A percentile compares a stretch with the other conserved stretches of the same genome.
These are phyloP conservation scores for Epistrophe eligans DNA, from an alignment of 2,888 invertebrate species.

Conservation along the genomic window DNA sequence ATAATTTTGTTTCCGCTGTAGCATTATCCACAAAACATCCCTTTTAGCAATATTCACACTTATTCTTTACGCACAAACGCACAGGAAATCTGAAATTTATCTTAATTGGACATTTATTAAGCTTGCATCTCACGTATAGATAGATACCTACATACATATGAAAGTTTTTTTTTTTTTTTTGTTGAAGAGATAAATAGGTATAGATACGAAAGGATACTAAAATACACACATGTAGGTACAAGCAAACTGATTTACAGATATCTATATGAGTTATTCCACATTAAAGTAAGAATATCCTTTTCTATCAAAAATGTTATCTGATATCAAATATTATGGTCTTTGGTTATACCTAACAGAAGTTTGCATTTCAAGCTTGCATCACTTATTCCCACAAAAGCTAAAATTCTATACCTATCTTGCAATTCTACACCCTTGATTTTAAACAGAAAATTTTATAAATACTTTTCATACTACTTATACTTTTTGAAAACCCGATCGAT, in stretches of 20 bases:
- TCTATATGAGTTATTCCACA: neutral
- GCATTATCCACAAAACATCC: neutral
- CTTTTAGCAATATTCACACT: constrained; percentile 53
- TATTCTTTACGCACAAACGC: constrained; percentile 48
- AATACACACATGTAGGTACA: neutral
- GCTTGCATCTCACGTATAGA: constrained; percentile 69
- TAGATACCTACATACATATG: neutral
- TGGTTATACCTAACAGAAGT: neutral
- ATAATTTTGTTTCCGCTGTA: constrained; percentile 58
- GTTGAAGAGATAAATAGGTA: neutral
- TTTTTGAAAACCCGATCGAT: constrained; percentile 21
- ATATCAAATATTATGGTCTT: constrained; percentile 26
- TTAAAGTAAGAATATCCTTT: neutral
- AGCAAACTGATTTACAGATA: neutral
- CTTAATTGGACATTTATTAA: constrained; percentile 63
- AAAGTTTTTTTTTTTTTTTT: neutral
- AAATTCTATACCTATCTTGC: neutral
- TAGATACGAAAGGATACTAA: neutral
- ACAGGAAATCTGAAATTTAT: constrained; percentile 44
- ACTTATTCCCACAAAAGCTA: constrained; percentile 1
- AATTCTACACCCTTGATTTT: constrained; percentile 37
- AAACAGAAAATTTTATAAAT: neutral
- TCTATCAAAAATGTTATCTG: constrained; percentile 12
- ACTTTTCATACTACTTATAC: constrained; percentile 15
- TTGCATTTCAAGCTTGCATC: neutral